phyloP scores from a whole-genome alignment of 2,888 invertebrate species.

The Pelosia muscerda region DNA sequence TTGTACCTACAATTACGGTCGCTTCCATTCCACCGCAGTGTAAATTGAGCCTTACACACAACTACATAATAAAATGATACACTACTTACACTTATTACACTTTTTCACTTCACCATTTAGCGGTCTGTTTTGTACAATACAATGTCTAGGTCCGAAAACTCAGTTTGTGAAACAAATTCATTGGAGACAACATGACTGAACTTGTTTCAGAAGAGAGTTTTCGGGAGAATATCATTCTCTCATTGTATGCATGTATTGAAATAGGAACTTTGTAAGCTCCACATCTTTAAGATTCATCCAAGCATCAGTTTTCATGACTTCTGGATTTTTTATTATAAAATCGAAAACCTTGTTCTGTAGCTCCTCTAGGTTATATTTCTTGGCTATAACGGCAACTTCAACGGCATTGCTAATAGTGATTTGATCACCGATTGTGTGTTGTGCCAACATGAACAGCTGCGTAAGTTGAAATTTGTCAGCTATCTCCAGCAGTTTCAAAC shows the following conservation, averaged over 20 bases:
- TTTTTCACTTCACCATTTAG: background rate
- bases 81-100: constrained; percentile 2
- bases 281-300: constrained; percentile 74
- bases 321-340: constrained; percentile 69
- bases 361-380: constrained; percentile 65
- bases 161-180: constrained; percentile 17
- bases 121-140: background rate
- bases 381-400: constrained; percentile 68
- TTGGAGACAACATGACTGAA: constrained; percentile 27
- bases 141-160: constrained; percentile 15
- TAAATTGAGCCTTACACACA: too few relatives aligned
- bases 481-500: constrained; percentile 63
- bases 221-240: constrained; percentile 26
- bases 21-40: too few relatives aligned
- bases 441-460: constrained; percentile 61
- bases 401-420: constrained; percentile 71
- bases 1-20: too few relatives aligned
- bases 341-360: constrained; percentile 63
- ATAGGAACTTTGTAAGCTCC: constrained; percentile 68
- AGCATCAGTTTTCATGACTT: constrained; percentile 65
- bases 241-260: constrained; percentile 51
- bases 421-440: constrained; percentile 62
- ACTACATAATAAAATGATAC: background rate
- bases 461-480: constrained; percentile 65
- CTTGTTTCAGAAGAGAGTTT: constrained; percentile 24